Base-by-base conservation (phyloP, 1,140 invertebrate genomes). In the Bactericera cockerelli region DNA sequence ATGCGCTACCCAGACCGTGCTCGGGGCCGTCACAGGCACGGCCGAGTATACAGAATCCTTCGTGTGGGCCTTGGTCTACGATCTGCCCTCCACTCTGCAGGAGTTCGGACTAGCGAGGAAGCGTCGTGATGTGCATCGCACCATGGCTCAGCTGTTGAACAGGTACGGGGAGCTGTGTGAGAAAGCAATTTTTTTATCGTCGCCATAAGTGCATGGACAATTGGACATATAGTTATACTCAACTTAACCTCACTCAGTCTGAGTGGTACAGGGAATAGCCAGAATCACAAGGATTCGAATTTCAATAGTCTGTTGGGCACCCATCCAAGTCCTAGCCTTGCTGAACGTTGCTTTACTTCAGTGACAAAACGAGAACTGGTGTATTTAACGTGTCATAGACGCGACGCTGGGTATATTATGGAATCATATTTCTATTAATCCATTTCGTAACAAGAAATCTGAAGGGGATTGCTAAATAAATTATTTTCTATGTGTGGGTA, bases 31-130 rank as follows among this genome's bases (percentile, higher is more conserved):
- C 42, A 49, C 42, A 49, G 42, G 42, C 8, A 49, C 42, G 3
- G 42, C 42, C n/a, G 42, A 49, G n/a, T 49, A 49, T n/a, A 49
- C 42, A 4, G 42, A 49, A 49, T 49, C 42, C 8, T 49, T 49
- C 19, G 42, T 49, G 4, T 49, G 42, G 42, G 42, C 42, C 42
- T 49, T 49, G 42, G 42, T 49, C n/a, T 49, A 49, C 19, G 42
- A 49, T n/a, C 19, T 49, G 22, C 42, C 42, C n/a, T 49, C 42
- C 8, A 49, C 42, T n/a, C n/a, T 49, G 22, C 4, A 49, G 42
- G 42, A 49, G n/a, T 49, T 49, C 19, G 42, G 42, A 6, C 42
- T 49, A 8, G 19, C 19, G 42, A 49, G 22, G 22, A 49, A 49
- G 42, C n/a, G 42, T 6, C 4, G 42, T 6, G 42, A 49, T 49